A percentile compares a stretch with the other conserved stretches of the same genome.
phyloP scores from a whole-genome alignment of 2,797 vertebrate genomes.

The Tinamus major region DNA sequence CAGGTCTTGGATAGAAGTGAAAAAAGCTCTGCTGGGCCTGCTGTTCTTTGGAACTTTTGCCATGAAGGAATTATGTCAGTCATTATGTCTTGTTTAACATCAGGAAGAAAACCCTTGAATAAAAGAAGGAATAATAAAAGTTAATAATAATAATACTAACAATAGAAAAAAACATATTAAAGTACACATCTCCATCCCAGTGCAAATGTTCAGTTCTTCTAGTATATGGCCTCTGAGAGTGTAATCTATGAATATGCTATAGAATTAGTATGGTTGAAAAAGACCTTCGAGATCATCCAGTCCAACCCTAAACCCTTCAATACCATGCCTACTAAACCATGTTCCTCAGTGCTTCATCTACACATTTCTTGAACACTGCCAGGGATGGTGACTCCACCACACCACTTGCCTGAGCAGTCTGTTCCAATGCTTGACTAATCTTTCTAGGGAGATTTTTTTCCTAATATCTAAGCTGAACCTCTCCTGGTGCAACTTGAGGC shows the following conservation, averaged over 20 bases:
- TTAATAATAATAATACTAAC: background rate
- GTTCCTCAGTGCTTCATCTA: too few relatives aligned
- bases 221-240: background rate
- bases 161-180: background rate
- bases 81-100: background rate
- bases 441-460: too few relatives aligned
- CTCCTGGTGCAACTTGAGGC: too few relatives aligned
- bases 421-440: too few relatives aligned
- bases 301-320: too few relatives aligned
- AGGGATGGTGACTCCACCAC: too few relatives aligned
- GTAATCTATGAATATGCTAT: background rate
- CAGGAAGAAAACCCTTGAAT: background rate
- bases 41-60: background rate
- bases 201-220: background rate
- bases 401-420: too few relatives aligned
- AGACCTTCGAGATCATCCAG: too few relatives aligned
- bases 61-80: background rate
- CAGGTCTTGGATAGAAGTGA: background rate
- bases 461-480: too few relatives aligned
- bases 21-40: background rate
- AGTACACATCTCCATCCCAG: background rate
- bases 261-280: too few relatives aligned
- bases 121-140: background rate
- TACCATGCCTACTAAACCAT: too few relatives aligned
- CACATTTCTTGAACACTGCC: too few relatives aligned